Conservation (phyloP, 2,888 invertebrate genomes). For the Chymomyza fuscimana region DNA sequence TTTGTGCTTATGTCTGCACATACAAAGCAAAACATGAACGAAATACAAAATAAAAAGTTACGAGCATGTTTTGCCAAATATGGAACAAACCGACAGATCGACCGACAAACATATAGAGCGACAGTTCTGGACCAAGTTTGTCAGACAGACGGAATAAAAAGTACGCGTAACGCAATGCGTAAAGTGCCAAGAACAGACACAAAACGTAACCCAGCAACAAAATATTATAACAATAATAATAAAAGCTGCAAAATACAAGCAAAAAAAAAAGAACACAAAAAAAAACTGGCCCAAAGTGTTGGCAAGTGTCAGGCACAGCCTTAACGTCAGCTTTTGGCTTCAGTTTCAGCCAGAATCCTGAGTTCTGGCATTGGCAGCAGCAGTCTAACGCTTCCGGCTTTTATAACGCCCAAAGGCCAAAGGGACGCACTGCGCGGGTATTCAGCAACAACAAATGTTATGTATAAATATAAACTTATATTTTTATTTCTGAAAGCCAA, state of each 20-base stretch:
- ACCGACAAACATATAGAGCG: conserved; percentile 6
- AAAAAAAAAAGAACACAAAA: conserved; percentile 44
- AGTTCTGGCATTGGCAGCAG: conserved; percentile 14
- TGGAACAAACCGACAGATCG: conserved; percentile 5
- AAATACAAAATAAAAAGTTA: conserved; percentile 61
- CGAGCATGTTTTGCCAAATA: conserved; percentile 36
- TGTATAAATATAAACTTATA: conserved; percentile 74
- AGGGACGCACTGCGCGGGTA: conserved; percentile 27
- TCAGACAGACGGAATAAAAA: conserved; percentile 28
- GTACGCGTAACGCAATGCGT: conserved; percentile 65
- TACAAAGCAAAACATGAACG: conserved; percentile 39
- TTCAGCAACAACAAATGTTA: conserved; percentile 59
- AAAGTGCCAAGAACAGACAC: conserved; percentile 52
- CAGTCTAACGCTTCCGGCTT: conserved; percentile 69
- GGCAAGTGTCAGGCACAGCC: conserved; percentile 74
- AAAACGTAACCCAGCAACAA: conserved; percentile 23
- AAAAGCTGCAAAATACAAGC: conserved; percentile 59
- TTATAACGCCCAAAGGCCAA: conserved; percentile 54
- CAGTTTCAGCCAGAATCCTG: conserved; percentile 13
- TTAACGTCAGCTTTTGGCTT: conserved; percentile 10
- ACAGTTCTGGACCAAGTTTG: not conserved
- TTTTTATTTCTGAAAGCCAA: conserved; percentile 65
- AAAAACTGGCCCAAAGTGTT: conserved; percentile 65
- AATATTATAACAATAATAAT: conserved; percentile 72
- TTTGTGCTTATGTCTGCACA: conserved; percentile 15